A percentile compares a stretch with the other conserved stretches of the same genome.
Conservation (phyloP, 1,140 invertebrate species). For the Holcopasites calliopsidis region DNA sequence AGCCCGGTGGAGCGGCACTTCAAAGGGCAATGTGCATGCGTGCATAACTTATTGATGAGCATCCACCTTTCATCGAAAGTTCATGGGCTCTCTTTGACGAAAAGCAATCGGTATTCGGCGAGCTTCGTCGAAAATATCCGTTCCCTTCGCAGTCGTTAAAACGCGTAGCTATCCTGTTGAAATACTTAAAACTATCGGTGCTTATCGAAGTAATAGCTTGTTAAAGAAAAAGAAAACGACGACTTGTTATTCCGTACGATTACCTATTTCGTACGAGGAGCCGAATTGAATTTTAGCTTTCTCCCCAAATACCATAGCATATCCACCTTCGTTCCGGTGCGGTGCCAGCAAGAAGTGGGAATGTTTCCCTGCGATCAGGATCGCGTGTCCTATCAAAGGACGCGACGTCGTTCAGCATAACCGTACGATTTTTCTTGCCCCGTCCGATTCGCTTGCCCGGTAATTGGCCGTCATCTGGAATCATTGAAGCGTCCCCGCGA, state of each 20-base stretch:
- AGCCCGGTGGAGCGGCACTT: slow-evolving; percentile 39
- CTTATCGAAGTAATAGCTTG: no score
- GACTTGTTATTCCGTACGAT: no score
- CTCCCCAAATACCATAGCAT: no score
- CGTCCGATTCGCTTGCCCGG: not conserved
- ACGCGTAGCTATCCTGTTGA: not conserved
- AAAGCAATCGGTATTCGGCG: slow-evolving; percentile 47
- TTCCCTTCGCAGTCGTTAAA: not conserved
- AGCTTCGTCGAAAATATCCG: slow-evolving; percentile 18
- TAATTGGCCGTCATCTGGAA: slow-evolving; percentile 47
- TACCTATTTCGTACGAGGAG: no score
- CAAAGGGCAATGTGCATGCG: slow-evolving; percentile 50
- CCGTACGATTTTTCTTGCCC: slow-evolving; percentile 43
- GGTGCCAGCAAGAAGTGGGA: slow-evolving; percentile 31
- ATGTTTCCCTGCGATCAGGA: slow-evolving; percentile 8
- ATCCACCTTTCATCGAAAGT: slow-evolving; percentile 48
- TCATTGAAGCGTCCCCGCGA: slow-evolving; percentile 4
- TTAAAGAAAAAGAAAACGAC: no score
- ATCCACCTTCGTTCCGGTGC: no score
- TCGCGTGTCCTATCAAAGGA: not conserved
- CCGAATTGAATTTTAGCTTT: no score
- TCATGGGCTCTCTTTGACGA: slow-evolving; percentile 35
- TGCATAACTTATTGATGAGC: slow-evolving; percentile 56
- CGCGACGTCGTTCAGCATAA: not conserved
- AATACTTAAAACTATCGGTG: no score